phyloP scores from a whole-genome alignment of 2,888 invertebrate genomes.

The Callyntrura sp. region DNA sequence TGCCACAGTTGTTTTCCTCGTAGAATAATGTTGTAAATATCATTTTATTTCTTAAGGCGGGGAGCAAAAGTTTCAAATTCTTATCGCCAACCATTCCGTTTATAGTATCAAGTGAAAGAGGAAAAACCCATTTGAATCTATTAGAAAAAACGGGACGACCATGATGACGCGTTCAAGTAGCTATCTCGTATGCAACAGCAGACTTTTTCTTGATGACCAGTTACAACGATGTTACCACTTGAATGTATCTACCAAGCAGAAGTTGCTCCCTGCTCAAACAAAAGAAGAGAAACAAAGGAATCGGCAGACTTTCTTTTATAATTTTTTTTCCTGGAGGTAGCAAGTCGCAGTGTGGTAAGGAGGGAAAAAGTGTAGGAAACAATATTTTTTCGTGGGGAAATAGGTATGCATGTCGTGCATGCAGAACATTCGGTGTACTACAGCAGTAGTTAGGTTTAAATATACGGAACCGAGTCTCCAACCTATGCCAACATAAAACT shows the following conservation, averaged over 20 bases:
- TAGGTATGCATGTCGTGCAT: conserved; percentile 34
- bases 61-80: not conserved
- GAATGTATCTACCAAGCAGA: not conserved
- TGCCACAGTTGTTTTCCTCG: not conserved
- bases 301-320: conserved; percentile 50
- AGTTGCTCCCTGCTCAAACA: conserved; percentile 19
- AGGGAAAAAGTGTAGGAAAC: not conserved
- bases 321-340: conserved; percentile 51
- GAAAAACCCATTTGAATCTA: conserved; percentile 67
- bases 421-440: not conserved
- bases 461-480: conserved; percentile 1
- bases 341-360: not conserved
- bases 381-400: conserved; percentile 9
- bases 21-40: not conserved
- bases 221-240: not conserved
- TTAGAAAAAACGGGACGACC: conserved; percentile 31
- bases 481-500: conserved; percentile 6
- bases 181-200: conserved; percentile 71
- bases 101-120: not conserved
- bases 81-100: conserved; percentile 4
- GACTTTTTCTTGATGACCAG: conserved; percentile 61
- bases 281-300: conserved; percentile 43
- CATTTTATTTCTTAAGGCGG: not conserved
- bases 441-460: not conserved
- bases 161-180: conserved; percentile 59